Conservation (phyloP, 2,113 vertebrate genomes). For the Paradoxurus hermaphroditus region DNA sequence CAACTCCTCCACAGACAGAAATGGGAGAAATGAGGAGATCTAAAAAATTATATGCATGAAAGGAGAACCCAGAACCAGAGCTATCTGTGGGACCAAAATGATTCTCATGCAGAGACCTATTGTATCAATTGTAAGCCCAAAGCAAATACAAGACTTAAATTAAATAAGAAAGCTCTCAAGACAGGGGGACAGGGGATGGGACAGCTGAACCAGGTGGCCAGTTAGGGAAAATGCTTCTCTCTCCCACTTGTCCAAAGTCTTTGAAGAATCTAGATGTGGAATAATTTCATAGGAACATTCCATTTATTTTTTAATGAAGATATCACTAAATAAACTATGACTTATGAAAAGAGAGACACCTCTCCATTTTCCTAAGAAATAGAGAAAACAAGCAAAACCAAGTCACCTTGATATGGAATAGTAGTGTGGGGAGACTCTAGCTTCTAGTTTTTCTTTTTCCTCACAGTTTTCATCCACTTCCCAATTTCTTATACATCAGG, state of each 20-base stretch:
- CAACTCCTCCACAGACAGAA: not conserved
- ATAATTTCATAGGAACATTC: not conserved
- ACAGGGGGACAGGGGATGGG: not conserved
- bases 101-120: not conserved
- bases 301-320: constrained; percentile 35
- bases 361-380: not conserved
- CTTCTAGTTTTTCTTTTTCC: not conserved
- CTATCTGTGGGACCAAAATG: not conserved
- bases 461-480: not conserved
- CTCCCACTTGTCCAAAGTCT: not conserved
- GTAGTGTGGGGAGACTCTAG: not conserved
- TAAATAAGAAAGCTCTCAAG: not conserved
- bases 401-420: not conserved
- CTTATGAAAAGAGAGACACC: not conserved
- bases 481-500: not conserved
- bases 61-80: not conserved
- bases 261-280: constrained; percentile 20
- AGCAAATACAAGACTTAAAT: not conserved
- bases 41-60: constrained; percentile 4
- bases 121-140: not conserved
- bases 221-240: constrained; percentile 6
- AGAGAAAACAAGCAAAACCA: not conserved
- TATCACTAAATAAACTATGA: not conserved
- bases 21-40: not conserved
- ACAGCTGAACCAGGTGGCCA: not conserved